Percentiles rank a stretch among this genome's conserved stretches.
These are phyloP conservation scores for Balearica regulorum DNA, from an alignment of 2,797 vertebrate genomes.

Conservation along the genomic window DNA sequence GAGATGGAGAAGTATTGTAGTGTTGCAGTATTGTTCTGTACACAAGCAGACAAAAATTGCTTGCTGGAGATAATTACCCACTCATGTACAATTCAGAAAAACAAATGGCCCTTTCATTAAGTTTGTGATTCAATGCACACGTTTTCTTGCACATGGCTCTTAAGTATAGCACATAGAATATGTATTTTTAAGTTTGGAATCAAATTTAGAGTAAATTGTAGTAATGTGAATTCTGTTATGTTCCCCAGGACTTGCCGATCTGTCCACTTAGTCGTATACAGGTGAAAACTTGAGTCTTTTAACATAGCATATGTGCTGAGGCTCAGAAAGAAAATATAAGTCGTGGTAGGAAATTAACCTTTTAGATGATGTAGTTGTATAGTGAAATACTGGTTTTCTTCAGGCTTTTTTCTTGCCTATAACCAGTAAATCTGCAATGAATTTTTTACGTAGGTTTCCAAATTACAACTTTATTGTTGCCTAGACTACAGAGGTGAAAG, in stretches of 20 bases:
- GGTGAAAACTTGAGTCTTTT: background rate
- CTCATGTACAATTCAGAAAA: slow-evolving; percentile 40
- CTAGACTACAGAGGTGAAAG: background rate
- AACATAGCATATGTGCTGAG: background rate
- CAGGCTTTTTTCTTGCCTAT: background rate
- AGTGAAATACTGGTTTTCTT: background rate
- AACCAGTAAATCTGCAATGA: background rate
- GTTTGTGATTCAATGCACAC: background rate
- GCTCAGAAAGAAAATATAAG: background rate
- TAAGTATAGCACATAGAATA: background rate
- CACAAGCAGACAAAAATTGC: slow-evolving; percentile 31
- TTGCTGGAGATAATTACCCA: slow-evolving; percentile 56
- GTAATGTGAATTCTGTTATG: background rate
- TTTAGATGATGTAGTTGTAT: background rate
- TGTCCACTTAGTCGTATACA: background rate
- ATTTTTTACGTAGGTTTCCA: background rate
- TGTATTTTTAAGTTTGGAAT: background rate
- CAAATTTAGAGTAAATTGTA: background rate
- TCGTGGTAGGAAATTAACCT: background rate
- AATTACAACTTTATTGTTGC: background rate
- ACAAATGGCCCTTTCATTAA: slow-evolving; percentile 42
- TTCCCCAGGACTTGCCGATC: background rate
- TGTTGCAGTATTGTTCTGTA: slow-evolving; percentile 27
- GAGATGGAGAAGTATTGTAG: slow-evolving; percentile 17
- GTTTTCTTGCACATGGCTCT: background rate